phyloP scores from a whole-genome alignment of 2,113 vertebrate species.

The Lipotes vexillifer region DNA sequence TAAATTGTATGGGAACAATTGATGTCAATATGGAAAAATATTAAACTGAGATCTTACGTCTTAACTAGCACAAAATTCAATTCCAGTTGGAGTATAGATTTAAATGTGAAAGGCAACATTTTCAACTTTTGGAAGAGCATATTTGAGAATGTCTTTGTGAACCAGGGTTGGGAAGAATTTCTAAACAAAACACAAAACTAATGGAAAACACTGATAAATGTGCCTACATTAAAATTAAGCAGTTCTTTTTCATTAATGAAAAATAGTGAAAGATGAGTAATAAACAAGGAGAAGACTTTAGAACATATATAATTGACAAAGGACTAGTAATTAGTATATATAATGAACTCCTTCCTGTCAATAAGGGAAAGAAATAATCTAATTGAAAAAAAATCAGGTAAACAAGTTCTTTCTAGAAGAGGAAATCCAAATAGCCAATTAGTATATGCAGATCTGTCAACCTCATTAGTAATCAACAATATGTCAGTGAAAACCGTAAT shows the following conservation, averaged over 20 bases:
- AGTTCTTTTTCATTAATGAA: background rate
- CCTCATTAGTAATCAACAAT: background rate
- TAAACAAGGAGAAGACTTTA: background rate
- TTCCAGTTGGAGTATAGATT: background rate
- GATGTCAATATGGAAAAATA: background rate
- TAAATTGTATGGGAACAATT: background rate
- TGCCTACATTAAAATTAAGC: background rate
- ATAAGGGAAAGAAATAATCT: background rate
- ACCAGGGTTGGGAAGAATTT: background rate
- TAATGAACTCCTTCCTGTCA: background rate
- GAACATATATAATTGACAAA: background rate
- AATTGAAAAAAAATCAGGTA: background rate
- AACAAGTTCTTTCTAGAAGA: background rate
- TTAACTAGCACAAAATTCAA: background rate
- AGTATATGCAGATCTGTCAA: background rate
- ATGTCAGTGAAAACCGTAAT: background rate
- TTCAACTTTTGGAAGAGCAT: background rate
- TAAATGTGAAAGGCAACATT: background rate
- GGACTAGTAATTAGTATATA: background rate
- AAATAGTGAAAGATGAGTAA: background rate
- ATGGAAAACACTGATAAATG: background rate
- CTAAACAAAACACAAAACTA: background rate
- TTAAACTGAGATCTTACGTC: background rate
- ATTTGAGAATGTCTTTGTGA: background rate
- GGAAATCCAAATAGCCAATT: background rate